A percentile compares a stretch with the other conserved stretches of the same genome.
phyloP scores from a whole-genome alignment of 2,888 invertebrate species.

The Ethmia dodecea region DNA sequence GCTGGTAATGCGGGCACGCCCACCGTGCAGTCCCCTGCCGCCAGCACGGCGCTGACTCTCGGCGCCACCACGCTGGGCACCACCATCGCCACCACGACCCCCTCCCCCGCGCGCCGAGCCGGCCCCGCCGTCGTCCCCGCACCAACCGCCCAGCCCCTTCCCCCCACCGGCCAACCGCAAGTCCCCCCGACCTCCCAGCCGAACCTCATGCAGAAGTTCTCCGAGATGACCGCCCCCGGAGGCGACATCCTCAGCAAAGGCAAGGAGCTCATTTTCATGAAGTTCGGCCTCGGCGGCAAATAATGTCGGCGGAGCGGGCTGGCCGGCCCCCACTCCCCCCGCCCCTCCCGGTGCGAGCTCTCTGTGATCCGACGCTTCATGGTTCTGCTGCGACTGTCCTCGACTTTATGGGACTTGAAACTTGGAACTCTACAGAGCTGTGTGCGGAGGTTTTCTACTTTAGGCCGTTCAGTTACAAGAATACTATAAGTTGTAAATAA shows the following conservation, averaged over 20 bases:
- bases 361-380: constrained; percentile 14
- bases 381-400: constrained; percentile 27
- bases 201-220: constrained; percentile 93
- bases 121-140: constrained; percentile 62
- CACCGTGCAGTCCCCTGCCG: constrained; percentile 53
- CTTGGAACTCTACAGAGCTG: constrained; percentile 34
- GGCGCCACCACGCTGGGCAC: constrained; percentile 25
- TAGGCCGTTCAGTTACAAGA: constrained; percentile 42
- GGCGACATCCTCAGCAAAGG: constrained; percentile 95
- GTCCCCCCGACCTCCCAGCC: constrained; percentile 73
- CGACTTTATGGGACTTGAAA: constrained; percentile 4
- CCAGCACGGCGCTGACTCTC: constrained; percentile 18
- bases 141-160: constrained; percentile 60
- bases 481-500: constrained; percentile 65
- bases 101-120: constrained; percentile 67
- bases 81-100: constrained; percentile 26
- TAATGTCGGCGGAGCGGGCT: constrained; percentile 68
- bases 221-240: constrained; percentile 92
- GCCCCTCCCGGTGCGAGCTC: constrained; percentile 13
- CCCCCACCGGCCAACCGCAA: constrained; percentile 39
- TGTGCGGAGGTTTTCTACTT: constrained; percentile 45
- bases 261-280: constrained; percentile 96
- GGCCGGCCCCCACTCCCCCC: constrained; percentile 24
- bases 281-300: constrained; percentile 91
- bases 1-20: constrained; percentile 74